Percentiles rank a stretch among this genome's conserved stretches.
phyloP scores from a whole-genome alignment of 2,888 invertebrate genomes.

The Microctonus brassicae region DNA sequence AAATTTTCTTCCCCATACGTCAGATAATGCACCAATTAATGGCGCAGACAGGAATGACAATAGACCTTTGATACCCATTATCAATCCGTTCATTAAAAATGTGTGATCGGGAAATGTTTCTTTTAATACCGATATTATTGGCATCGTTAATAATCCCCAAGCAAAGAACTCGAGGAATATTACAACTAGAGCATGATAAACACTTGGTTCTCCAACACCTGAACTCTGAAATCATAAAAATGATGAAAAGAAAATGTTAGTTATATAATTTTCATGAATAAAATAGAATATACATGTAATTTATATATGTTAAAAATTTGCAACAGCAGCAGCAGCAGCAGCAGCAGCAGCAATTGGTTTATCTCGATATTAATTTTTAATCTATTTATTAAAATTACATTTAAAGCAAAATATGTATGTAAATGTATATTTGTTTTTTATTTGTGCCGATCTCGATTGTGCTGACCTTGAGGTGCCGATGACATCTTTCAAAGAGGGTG shows the following conservation, averaged over 20 bases:
- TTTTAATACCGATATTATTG: constrained; percentile 93
- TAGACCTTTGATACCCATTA: constrained; percentile 98
- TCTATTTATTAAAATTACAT: too few relatives aligned
- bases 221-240: constrained; percentile 75
- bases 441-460: constrained; percentile 2
- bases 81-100: constrained; percentile 99
- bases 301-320: constrained; percentile 10
- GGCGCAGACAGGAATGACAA: constrained; percentile 98
- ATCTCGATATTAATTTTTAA: too few relatives aligned
- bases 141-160: constrained; percentile 98
- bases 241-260: background rate
- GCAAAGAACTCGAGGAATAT: constrained; percentile 99
- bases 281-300: constrained; percentile 8
- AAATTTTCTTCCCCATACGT: constrained; percentile 98
- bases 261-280: background rate
- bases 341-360: too few relatives aligned
- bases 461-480: constrained; percentile 68
- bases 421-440: too few relatives aligned
- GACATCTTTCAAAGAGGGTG: constrained; percentile 62
- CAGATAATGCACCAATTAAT: constrained; percentile 95
- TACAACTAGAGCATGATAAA: constrained; percentile 98
- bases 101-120: constrained; percentile 99
- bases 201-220: constrained; percentile 94
- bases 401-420: too few relatives aligned
- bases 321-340: too few relatives aligned